Evolutionary conservation across 2,888 invertebrate genomes (phyloP).

Genomic region (Diachrysia chrysitis): DNA sequence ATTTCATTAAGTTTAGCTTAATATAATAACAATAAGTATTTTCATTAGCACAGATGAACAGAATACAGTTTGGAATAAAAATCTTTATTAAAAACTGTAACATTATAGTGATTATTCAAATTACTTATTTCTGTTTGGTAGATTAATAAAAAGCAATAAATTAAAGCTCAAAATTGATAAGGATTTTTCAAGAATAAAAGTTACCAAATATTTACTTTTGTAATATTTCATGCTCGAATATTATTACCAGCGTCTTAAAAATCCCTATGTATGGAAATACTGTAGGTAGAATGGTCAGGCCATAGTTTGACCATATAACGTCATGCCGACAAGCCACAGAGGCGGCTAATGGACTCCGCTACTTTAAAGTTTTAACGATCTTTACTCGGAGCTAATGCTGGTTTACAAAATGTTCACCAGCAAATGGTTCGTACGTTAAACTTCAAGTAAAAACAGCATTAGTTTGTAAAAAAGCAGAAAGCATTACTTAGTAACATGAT

Average conservation of each 20-base stretch:
- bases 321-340: constrained; percentile 47
- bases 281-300: constrained; percentile 35
- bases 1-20: too few species aligned
- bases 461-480: constrained; percentile 51
- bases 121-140: too few species aligned
- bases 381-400: constrained; percentile 81
- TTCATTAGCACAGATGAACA: too few species aligned
- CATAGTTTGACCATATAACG: constrained; percentile 52
- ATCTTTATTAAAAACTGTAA: too few species aligned
- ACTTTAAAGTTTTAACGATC: constrained; percentile 85
- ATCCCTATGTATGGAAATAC: constrained; percentile 12
- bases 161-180: too few species aligned
- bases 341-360: constrained; percentile 82
- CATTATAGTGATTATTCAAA: too few species aligned
- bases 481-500: constrained; percentile 44
- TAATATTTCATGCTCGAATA: too few species aligned
- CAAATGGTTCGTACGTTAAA: constrained; percentile 71
- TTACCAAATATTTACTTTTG: too few species aligned
- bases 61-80: too few species aligned
- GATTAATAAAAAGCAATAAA: too few species aligned
- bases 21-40: too few species aligned
- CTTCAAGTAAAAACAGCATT: constrained; percentile 61
- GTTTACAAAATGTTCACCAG: constrained; percentile 74
- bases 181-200: too few species aligned
- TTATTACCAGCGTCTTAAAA: not conserved